Percentiles rank a stretch among this genome's conserved stretches.
Conservation (phyloP, 2,888 invertebrate genomes). For the Calameuta idolon region DNA sequence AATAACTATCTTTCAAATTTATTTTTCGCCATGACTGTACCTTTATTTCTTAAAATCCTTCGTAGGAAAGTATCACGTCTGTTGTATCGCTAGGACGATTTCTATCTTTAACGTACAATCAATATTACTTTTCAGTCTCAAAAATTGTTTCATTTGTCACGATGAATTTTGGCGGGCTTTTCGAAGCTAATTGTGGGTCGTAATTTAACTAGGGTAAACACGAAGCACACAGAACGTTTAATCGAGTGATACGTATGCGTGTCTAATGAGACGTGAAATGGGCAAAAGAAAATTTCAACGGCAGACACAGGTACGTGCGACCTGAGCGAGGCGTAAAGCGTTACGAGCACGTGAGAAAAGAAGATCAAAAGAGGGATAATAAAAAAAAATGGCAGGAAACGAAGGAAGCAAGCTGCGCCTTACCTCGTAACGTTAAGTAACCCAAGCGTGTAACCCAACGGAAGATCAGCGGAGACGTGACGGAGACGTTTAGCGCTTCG, state of each 20-base stretch:
- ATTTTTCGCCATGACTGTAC: not conserved
- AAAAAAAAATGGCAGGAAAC: not conserved
- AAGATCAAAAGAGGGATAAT: not conserved
- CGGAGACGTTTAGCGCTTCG: not conserved
- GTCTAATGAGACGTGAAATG: not conserved
- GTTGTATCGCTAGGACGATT: not conserved
- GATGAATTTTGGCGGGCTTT: not conserved
- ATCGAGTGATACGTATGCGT: no score
- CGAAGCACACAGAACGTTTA: not conserved
- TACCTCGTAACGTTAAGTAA: not conserved
- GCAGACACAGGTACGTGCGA: not conserved
- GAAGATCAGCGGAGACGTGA: not conserved
- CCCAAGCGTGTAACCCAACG: not conserved
- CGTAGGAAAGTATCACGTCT: not conserved
- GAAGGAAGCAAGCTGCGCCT: constrained; percentile 1
- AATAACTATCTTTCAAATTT: not conserved
- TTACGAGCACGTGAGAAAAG: not conserved
- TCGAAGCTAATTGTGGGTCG: not conserved
- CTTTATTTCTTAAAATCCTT: not conserved
- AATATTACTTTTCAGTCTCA: not conserved
- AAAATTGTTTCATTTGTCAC: not conserved
- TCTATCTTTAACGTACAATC: not conserved
- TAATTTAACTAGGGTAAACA: not conserved
- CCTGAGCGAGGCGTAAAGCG: not conserved
- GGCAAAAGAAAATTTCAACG: not conserved